A percentile compares a stretch with the other conserved stretches of the same genome.
Conservation (phyloP, 1,140 invertebrate species). For the Mamestra configurata region DNA sequence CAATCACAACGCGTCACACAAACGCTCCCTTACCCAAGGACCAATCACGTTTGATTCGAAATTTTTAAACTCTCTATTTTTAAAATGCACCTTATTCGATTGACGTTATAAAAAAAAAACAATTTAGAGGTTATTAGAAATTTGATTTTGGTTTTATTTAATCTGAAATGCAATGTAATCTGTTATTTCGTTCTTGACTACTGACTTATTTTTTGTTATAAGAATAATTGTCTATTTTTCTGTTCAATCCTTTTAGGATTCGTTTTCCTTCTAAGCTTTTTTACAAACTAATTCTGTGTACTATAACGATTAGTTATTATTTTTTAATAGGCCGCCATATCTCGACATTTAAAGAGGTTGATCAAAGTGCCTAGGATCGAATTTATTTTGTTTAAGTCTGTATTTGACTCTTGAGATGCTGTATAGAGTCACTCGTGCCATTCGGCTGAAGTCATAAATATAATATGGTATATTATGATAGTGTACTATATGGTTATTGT, state of each 20-base stretch:
- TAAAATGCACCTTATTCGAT: conserved; percentile 33
- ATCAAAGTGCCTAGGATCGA: conserved; percentile 57
- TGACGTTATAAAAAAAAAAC: background rate
- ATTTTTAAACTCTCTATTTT: conserved; percentile 50
- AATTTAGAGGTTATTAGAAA: background rate
- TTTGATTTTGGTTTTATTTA: conserved; percentile 25
- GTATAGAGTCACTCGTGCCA: conserved; percentile 66
- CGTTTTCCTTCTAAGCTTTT: conserved; percentile 36
- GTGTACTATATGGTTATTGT: conserved; percentile 63
- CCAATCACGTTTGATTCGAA: conserved; percentile 47
- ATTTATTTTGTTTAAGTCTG: conserved; percentile 58
- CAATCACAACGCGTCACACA: conserved; percentile 52
- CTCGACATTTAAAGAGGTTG: background rate
- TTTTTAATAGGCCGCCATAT: conserved; percentile 27
- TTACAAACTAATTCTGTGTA: conserved; percentile 30
- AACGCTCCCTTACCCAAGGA: conserved; percentile 25
- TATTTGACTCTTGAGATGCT: conserved; percentile 46
- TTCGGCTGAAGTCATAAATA: conserved; percentile 74
- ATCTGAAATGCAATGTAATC: conserved; percentile 31
- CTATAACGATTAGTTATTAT: conserved; percentile 27
- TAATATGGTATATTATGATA: conserved; percentile 60
- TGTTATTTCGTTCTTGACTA: conserved; percentile 10
- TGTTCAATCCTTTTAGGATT: conserved; percentile 31
- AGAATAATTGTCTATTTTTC: conserved; percentile 32
- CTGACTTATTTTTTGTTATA: conserved; percentile 7